Percentiles rank a stretch among this genome's conserved stretches.
Evolutionary conservation across 2,113 vertebrate species (phyloP).

Genomic region (Ranitomeya variabilis): DNA sequence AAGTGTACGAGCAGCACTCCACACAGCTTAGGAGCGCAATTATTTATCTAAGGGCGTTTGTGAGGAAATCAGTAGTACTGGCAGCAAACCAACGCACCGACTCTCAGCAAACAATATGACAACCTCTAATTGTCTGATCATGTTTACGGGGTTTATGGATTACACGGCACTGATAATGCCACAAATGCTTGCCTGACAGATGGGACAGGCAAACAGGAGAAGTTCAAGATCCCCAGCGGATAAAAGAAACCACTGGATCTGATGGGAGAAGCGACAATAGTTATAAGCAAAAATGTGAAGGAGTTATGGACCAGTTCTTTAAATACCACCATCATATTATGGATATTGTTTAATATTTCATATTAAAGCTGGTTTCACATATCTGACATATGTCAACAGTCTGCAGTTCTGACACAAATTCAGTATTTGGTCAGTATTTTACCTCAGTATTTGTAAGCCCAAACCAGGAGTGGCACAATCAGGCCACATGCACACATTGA

Average conservation of each 20-base stretch:
- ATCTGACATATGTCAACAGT: too few relatives aligned
- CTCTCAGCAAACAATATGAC: slow-evolving; percentile 66
- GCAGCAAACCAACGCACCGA: slow-evolving; percentile 74
- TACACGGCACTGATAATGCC: slow-evolving; percentile 42
- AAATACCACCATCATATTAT: too few relatives aligned
- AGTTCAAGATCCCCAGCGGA: background rate
- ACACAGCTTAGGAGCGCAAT: slow-evolving; percentile 84
- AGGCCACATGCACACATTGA: too few relatives aligned
- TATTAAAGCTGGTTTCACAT: too few relatives aligned
- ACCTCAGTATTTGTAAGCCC: too few relatives aligned
- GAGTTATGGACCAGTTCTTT: too few relatives aligned
- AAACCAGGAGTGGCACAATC: too few relatives aligned
- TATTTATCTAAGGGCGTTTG: slow-evolving; percentile 87
- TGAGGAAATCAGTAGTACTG: slow-evolving; percentile 83
- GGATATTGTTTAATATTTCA: too few relatives aligned
- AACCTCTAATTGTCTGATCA: slow-evolving; percentile 72
- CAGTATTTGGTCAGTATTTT: too few relatives aligned
- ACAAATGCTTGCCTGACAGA: background rate
- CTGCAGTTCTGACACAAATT: too few relatives aligned
- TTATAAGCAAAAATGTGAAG: background rate
- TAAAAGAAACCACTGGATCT: background rate
- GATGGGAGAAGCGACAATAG: background rate
- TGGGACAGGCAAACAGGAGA: background rate
- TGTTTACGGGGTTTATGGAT: slow-evolving; percentile 70
- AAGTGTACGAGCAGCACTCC: slow-evolving; percentile 81